Base-by-base conservation (phyloP, 2,888 invertebrate genomes). In the Timandra comae region DNA sequence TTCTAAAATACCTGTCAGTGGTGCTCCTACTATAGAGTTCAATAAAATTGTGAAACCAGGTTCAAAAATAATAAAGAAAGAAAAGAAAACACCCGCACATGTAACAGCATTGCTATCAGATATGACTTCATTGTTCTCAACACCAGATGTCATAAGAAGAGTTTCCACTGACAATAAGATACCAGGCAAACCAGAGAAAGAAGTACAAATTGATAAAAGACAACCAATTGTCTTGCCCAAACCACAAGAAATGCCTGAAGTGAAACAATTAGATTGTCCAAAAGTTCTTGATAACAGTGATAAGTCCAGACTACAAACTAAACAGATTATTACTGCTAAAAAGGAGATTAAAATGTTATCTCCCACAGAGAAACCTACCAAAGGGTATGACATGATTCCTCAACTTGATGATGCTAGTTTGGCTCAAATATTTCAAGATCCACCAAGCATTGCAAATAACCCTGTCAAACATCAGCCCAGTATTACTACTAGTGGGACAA, bases 141-240 rank as follows among this genome's bases (percentile, higher is more conserved):
- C 92, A 24, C 93, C 93, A 10, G 93, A 93, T 80, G 92, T 93
- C 32, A 92, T 93, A 36, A 85, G 92, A 52, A 85, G 92, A 52
- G 91, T 92, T 8, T 87, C 88, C 32, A 81, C 86, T 25, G 87
- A 86, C 33, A 68, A 62, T 26, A 88, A 88, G 56, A 46, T 63
- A 11, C 64, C 86, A 46, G 73, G 73, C 3, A 87, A 87, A 59
- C 53, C 76, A 46, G 87, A 86, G 2, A 88, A 88, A 62, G 88
- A 89, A 12, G 10, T 46, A 9, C 33, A 38, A 4, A 33, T 24
- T 40, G 69, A 63, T 30, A 69, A 69, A 45, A 70, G 69, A 48
- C 3, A 41, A 25, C 24, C 37, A 12, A 38, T 24, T 12, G 33
- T 5, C 31, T 32, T 41, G 22, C 24, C 44, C 9, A 67, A 64